These are phyloP conservation scores for Mastacembelus armatus DNA, from an alignment of 2,797 vertebrate species.

Conservation along the genomic window DNA sequence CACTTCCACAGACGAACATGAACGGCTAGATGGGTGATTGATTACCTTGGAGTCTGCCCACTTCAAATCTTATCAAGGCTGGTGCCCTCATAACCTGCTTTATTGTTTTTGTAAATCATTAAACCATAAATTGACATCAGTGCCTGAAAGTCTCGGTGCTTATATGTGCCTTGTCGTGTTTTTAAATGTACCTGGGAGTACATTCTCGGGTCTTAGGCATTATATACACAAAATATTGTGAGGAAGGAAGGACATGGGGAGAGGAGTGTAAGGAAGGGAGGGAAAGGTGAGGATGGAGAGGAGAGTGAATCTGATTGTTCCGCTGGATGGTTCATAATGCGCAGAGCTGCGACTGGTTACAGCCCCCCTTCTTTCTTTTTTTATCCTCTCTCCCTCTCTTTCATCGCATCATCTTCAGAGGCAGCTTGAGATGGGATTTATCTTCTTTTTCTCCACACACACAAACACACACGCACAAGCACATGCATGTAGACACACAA, in stretches of 20 bases:
- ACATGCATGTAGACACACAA: background rate
- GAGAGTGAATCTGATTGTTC: conserved; percentile 79
- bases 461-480: conserved; percentile 3
- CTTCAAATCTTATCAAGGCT: conserved; percentile 39
- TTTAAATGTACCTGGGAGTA: background rate
- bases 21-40: conserved; percentile 55
- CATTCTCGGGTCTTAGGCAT: conserved; percentile 19
- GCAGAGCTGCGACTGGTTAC: conserved; percentile 71
- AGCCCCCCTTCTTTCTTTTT: conserved; percentile 66
- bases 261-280: conserved; percentile 26
- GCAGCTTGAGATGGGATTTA: conserved; percentile 80
- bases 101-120: conserved; percentile 11
- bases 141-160: background rate
- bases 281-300: conserved; percentile 35
- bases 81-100: conserved; percentile 37
- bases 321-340: conserved; percentile 75
- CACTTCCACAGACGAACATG: conserved; percentile 30
- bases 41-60: conserved; percentile 39
- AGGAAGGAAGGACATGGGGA: conserved; percentile 38
- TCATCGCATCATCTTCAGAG: conserved; percentile 81
- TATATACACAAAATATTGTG: conserved; percentile 45
- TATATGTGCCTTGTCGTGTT: background rate
- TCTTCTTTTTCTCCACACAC: conserved; percentile 53
- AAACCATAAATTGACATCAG: conserved; percentile 16
- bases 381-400: conserved; percentile 74